Conservation (phyloP, 2,888 invertebrate species). For the Troides aeacus region DNA sequence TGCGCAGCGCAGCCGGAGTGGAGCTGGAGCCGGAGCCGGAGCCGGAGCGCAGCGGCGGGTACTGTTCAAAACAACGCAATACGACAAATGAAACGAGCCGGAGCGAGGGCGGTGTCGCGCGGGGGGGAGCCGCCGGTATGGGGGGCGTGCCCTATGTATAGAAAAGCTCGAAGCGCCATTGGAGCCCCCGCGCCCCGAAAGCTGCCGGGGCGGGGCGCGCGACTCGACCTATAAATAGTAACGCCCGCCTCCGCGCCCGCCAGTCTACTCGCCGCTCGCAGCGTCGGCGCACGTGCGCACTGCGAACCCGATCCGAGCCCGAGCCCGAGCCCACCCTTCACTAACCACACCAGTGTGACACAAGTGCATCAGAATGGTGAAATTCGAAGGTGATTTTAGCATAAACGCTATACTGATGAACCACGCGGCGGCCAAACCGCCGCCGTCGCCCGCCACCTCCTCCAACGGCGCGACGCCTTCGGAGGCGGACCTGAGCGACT, state of each 20-base stretch:
- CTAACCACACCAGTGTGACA: slow-evolving; percentile 38
- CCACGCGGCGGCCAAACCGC: slow-evolving; percentile 67
- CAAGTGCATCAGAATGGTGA: slow-evolving; percentile 72
- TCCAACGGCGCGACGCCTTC: slow-evolving; percentile 62
- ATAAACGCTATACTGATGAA: slow-evolving; percentile 88
- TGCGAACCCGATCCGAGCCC: slow-evolving; percentile 26
- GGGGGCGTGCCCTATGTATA: slow-evolving; percentile 63
- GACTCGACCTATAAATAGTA: slow-evolving; percentile 55
- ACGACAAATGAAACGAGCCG: neutral
- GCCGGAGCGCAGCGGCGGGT: neutral
- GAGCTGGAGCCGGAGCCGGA: neutral
- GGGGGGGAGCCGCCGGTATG: slow-evolving; percentile 43
- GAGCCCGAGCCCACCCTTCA: too few relatives aligned
- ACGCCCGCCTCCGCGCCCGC: slow-evolving; percentile 68
- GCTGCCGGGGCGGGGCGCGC: slow-evolving; percentile 55
- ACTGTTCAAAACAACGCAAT: neutral
- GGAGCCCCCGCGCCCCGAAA: slow-evolving; percentile 45
- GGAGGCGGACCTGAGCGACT: slow-evolving; percentile 79
- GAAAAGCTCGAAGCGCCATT: slow-evolving; percentile 62
- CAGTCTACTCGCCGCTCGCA: slow-evolving; percentile 69
- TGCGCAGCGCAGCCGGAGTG: neutral
- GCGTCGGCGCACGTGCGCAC: slow-evolving; percentile 57
- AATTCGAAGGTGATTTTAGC: slow-evolving; percentile 86
- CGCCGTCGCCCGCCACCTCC: slow-evolving; percentile 67
- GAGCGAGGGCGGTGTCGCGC: slow-evolving; percentile 9